phyloP scores from a whole-genome alignment of 2,888 invertebrate genomes.

The Therioaphis trifolii region DNA sequence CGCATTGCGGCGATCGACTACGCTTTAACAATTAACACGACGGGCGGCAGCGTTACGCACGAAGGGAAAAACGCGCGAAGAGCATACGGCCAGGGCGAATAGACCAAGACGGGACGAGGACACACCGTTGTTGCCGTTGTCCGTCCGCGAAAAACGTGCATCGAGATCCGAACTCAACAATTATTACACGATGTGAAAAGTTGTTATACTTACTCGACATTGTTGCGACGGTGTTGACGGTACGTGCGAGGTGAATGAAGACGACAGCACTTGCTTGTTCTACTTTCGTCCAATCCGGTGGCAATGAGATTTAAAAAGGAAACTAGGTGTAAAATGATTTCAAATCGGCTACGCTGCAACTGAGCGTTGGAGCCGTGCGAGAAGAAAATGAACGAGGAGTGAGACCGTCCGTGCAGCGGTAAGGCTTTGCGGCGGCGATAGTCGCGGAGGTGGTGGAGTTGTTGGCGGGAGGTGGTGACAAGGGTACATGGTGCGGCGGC shows the following conservation, averaged over 20 bases:
- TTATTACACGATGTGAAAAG: background rate
- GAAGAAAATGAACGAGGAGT: conserved; percentile 48
- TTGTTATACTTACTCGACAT: conserved; percentile 50
- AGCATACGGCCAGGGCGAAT: background rate
- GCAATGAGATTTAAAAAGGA: too few species aligned
- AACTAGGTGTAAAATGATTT: too few species aligned
- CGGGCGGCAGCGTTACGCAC: too few species aligned
- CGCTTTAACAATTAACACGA: too few species aligned
- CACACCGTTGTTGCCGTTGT: too few species aligned
- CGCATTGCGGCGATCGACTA: too few species aligned
- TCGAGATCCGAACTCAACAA: too few species aligned
- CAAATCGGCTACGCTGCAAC: background rate
- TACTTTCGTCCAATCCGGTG: too few species aligned
- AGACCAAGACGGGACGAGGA: background rate
- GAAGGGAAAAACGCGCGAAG: too few species aligned
- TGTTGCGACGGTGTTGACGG: background rate
- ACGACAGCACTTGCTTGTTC: background rate
- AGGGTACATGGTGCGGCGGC: background rate
- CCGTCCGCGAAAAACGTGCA: background rate
- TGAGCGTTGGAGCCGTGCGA: conserved; percentile 26
- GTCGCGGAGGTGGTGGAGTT: too few species aligned
- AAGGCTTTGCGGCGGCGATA: background rate
- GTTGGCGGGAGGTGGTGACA: background rate
- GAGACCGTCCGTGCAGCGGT: background rate
- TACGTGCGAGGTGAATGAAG: background rate